These are phyloP conservation scores for Chionomys nivalis DNA, from an alignment of 2,113 vertebrate genomes.

Conservation along the genomic window DNA sequence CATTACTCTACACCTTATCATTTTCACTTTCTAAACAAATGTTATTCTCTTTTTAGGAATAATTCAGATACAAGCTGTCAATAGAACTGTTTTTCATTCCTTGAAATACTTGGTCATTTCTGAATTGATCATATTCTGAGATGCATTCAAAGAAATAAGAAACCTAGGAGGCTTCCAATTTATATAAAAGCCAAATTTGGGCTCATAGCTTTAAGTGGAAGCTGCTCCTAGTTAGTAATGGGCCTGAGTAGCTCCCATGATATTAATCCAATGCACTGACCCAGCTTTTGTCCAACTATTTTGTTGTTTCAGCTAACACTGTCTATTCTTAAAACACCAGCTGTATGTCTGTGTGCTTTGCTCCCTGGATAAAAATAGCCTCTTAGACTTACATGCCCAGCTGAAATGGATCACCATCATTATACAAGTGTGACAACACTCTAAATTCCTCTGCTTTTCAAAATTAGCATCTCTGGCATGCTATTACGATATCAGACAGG, in stretches of 20 bases:
- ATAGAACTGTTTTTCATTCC: background rate
- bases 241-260: background rate
- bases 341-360: slow-evolving; percentile 34
- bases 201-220: slow-evolving; percentile 1
- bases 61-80: background rate
- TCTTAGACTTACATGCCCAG: slow-evolving; percentile 34
- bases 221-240: background rate
- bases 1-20: background rate
- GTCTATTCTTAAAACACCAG: slow-evolving; percentile 41
- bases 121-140: background rate
- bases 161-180: background rate
- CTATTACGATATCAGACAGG: background rate
- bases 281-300: background rate
- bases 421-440: background rate
- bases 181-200: slow-evolving; percentile 9
- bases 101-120: background rate
- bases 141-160: slow-evolving; percentile 17
- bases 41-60: background rate
- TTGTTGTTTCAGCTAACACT: slow-evolving; percentile 12
- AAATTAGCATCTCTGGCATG: background rate
- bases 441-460: slow-evolving; percentile 12
- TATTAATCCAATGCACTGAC: background rate
- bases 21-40: background rate
- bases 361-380: slow-evolving; percentile 30
- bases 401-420: background rate